These are phyloP conservation scores for Vultur gryphus DNA, from an alignment of 2,797 vertebrate species.

Conservation along the genomic window DNA sequence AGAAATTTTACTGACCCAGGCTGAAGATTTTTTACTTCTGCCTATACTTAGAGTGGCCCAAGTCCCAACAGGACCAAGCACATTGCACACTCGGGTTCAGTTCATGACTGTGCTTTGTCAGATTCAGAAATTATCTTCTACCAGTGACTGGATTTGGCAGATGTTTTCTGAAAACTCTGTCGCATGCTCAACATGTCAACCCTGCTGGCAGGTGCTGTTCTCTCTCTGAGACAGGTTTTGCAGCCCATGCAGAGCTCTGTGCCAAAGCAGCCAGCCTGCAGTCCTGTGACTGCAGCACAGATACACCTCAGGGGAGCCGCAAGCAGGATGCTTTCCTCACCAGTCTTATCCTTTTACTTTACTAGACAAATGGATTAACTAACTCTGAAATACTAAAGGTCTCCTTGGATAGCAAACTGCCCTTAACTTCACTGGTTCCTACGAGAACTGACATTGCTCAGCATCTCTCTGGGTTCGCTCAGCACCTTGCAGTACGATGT, in stretches of 20 bases:
- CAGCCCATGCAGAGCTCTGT: not conserved
- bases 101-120: not conserved
- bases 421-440: not conserved
- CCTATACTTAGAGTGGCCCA: not conserved
- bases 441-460: not conserved
- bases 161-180: constrained; percentile 14
- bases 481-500: not conserved
- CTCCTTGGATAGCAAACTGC: not conserved
- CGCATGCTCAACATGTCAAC: not conserved
- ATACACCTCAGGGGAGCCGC: not conserved
- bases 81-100: not conserved
- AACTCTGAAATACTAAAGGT: constrained; percentile 28
- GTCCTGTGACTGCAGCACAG: not conserved
- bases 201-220: not conserved
- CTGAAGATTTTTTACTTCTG: not conserved
- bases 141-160: not conserved
- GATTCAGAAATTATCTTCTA: not conserved
- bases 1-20: not conserved
- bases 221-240: not conserved
- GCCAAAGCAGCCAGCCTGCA: not conserved
- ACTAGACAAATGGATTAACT: constrained; percentile 41
- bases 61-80: not conserved
- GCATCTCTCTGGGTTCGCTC: not conserved
- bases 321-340: not conserved
- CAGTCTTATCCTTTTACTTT: not conserved